Percentiles rank a stretch among this genome's conserved stretches.
Evolutionary conservation across 2,888 invertebrate genomes (phyloP).

Genomic region (Ernsta delagoae): DNA sequence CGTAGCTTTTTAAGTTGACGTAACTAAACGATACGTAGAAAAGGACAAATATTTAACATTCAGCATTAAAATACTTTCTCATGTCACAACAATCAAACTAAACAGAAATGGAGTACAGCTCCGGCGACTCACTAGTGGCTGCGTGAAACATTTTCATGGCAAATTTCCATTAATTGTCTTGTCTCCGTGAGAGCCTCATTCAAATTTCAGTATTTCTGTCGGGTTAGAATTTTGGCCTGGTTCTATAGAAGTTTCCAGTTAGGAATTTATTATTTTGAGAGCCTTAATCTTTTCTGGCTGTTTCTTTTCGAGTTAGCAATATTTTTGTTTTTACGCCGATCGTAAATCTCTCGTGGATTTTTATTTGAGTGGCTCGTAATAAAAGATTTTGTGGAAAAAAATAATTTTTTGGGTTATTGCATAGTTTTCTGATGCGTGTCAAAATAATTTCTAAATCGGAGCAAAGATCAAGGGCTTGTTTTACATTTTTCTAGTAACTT

Average conservation of each 20-base stretch:
- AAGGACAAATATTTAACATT: too few species aligned
- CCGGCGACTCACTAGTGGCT: too few species aligned
- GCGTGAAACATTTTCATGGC: too few species aligned
- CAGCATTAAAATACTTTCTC: too few species aligned
- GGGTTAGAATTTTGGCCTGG: slow-evolving; percentile 33
- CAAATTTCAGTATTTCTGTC: slow-evolving; percentile 36
- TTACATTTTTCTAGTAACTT: too few species aligned
- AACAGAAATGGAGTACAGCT: too few species aligned
- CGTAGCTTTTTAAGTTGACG: too few species aligned
- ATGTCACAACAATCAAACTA: too few species aligned
- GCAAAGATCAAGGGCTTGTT: too few species aligned
- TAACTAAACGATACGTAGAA: too few species aligned
- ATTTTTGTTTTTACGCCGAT: slow-evolving; percentile 30
- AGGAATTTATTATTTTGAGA: slow-evolving; percentile 34
- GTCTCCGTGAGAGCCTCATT: slow-evolving; percentile 26
- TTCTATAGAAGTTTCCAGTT: slow-evolving; percentile 28
- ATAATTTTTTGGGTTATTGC: background rate
- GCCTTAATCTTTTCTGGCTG: slow-evolving; percentile 32
- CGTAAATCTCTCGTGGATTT: slow-evolving; percentile 28
- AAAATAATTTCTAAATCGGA: background rate
- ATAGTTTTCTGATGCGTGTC: background rate
- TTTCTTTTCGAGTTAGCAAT: slow-evolving; percentile 34
- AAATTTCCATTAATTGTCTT: too few species aligned
- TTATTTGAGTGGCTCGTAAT: slow-evolving; percentile 22
- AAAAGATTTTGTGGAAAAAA: background rate